Percentiles rank a stretch among this genome's conserved stretches.
phyloP scores from a whole-genome alignment of 2,113 vertebrate genomes.

The Podiceps cristatus region DNA sequence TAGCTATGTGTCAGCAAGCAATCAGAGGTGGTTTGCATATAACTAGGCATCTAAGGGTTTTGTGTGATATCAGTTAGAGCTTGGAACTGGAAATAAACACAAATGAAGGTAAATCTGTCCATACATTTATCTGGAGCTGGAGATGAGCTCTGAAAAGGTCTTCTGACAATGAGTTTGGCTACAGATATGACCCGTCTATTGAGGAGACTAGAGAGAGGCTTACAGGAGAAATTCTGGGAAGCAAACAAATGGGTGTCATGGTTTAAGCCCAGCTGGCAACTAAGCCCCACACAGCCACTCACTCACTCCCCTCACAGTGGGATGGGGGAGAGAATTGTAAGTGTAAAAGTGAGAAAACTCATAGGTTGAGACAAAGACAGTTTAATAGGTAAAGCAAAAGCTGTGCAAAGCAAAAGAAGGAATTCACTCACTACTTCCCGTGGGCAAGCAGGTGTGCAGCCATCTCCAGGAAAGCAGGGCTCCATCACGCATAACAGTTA shows the following conservation, averaged over 20 bases:
- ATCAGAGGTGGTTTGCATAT: neutral
- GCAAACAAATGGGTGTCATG: neutral
- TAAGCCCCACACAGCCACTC: no score
- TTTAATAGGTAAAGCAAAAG: no score
- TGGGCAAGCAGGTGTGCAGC: no score
- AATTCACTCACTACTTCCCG: no score
- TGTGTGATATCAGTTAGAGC: neutral
- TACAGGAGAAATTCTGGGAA: neutral
- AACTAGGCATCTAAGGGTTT: neutral
- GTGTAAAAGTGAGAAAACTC: no score
- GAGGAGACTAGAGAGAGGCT: neutral
- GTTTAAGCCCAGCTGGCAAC: no score
- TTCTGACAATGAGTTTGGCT: neutral
- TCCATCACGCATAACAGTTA: no score
- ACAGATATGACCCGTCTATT: neutral
- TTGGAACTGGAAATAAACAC: neutral
- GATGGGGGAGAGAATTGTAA: no score
- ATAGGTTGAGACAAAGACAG: no score
- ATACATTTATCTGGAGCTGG: neutral
- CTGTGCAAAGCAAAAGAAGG: no score
- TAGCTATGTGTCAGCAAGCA: neutral
- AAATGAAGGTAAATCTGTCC: neutral
- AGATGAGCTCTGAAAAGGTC: neutral
- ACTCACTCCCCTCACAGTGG: no score
- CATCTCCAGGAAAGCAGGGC: no score